phyloP scores from a whole-genome alignment of 2,888 invertebrate species.

The Atethmia centrago region DNA sequence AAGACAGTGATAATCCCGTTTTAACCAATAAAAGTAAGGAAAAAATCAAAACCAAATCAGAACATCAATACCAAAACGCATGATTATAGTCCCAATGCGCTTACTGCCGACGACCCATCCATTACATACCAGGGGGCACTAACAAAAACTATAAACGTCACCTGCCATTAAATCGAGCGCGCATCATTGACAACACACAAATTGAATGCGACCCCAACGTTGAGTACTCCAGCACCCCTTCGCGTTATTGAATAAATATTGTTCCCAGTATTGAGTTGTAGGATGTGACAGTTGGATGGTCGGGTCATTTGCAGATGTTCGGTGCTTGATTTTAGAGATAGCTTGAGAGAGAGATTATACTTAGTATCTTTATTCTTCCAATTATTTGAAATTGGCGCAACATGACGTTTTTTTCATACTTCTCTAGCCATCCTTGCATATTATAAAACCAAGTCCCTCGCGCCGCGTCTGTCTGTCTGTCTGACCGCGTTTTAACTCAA shows the following conservation, averaged over 20 bases:
- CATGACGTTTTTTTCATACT: too few relatives aligned
- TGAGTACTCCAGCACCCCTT: conserved; percentile 64
- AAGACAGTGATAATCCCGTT: background rate
- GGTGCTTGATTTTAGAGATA: background rate
- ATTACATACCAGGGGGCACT: conserved; percentile 51
- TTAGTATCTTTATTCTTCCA: too few relatives aligned
- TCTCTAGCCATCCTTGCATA: too few relatives aligned
- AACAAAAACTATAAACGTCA: conserved; percentile 76
- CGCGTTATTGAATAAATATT: conserved; percentile 76
- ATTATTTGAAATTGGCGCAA: too few relatives aligned
- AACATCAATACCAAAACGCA: conserved; percentile 5
- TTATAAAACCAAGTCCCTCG: too few relatives aligned
- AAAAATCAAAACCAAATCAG: background rate
- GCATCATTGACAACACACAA: conserved; percentile 86
- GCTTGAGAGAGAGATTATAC: too few relatives aligned
- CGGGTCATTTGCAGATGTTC: conserved; percentile 53
- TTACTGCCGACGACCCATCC: conserved; percentile 36
- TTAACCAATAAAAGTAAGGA: background rate
- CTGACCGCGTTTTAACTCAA: too few relatives aligned
- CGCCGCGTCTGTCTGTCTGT: too few relatives aligned
- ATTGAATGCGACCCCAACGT: conserved; percentile 78
- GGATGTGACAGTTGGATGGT: conserved; percentile 52
- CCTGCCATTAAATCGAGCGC: conserved; percentile 87
- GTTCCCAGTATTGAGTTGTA: conserved; percentile 63
- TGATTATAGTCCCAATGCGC: conserved; percentile 43